A percentile compares a stretch with the other conserved stretches of the same genome.
phyloP scores from a whole-genome alignment of 2,888 invertebrate species.

The Eilema griseolum region DNA sequence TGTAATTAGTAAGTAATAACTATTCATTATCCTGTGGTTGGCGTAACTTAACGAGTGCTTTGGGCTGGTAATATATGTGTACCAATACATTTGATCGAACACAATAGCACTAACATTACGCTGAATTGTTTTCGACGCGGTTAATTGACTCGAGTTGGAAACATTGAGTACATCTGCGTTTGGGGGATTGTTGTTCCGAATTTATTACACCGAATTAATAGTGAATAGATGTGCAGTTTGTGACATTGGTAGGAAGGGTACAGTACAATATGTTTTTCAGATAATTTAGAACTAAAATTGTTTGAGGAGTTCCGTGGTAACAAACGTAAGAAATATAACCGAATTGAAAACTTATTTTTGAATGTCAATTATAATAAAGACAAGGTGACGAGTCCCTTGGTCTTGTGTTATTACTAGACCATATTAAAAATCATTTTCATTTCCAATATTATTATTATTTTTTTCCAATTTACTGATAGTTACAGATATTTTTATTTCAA shows the following conservation, averaged over 20 bases:
- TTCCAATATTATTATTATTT: too few relatives aligned
- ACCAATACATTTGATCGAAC: background rate
- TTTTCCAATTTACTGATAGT: too few relatives aligned
- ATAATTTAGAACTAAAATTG: too few relatives aligned
- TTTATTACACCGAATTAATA: background rate
- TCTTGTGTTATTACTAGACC: too few relatives aligned
- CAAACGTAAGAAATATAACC: background rate
- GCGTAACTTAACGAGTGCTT: background rate
- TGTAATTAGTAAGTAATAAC: background rate
- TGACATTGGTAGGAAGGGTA: background rate
- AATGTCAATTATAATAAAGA: too few relatives aligned
- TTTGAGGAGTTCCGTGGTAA: too few relatives aligned
- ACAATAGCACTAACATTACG: background rate
- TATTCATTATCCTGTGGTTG: background rate
- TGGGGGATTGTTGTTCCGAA: background rate
- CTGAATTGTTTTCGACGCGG: background rate
- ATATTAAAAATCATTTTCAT: too few relatives aligned
- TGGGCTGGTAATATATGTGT: background rate
- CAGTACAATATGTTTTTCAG: background rate
- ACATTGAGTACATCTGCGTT: background rate
- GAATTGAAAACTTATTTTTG: too few relatives aligned
- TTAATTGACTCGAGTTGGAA: conserved; percentile 1
- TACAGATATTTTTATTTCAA: too few relatives aligned
- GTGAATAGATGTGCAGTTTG: background rate
- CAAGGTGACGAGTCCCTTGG: too few relatives aligned